Percentiles rank a stretch among this genome's conserved stretches.
Conservation (phyloP, 2,888 invertebrate species). For the Lycia hirtaria region DNA sequence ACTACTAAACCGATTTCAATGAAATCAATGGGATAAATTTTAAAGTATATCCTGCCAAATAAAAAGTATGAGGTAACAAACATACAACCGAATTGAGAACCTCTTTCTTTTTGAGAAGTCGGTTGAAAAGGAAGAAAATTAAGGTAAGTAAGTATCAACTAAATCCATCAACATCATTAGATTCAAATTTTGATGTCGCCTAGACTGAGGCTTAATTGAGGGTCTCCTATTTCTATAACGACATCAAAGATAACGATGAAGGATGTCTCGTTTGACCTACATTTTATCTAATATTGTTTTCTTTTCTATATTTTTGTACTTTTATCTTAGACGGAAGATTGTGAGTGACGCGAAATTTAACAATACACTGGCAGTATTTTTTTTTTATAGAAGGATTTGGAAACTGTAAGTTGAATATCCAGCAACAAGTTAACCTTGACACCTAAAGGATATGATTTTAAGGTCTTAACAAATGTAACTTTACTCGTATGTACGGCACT, state of each 20-base stretch:
- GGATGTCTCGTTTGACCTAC: constrained; percentile 8
- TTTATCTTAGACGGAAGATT: neutral
- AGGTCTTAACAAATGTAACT: neutral
- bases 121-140: too few relatives aligned
- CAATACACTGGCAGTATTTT: neutral
- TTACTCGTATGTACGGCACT: neutral
- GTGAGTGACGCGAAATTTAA: neutral
- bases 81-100: too few relatives aligned
- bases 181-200: too few relatives aligned
- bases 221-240: neutral
- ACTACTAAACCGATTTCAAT: too few relatives aligned
- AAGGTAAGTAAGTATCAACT: too few relatives aligned
- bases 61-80: too few relatives aligned
- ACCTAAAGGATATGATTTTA: neutral
- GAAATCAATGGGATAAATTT: too few relatives aligned
- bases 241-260: constrained; percentile 12
- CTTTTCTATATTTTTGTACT: neutral
- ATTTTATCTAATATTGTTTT: constrained; percentile 5
- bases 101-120: too few relatives aligned
- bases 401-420: neutral
- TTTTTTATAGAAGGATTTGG: neutral
- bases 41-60: too few relatives aligned
- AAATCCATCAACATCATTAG: too few relatives aligned
- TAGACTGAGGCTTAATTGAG: neutral
- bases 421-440: neutral